phyloP scores from a whole-genome alignment of 2,888 invertebrate species.

The Acronicta alni region DNA sequence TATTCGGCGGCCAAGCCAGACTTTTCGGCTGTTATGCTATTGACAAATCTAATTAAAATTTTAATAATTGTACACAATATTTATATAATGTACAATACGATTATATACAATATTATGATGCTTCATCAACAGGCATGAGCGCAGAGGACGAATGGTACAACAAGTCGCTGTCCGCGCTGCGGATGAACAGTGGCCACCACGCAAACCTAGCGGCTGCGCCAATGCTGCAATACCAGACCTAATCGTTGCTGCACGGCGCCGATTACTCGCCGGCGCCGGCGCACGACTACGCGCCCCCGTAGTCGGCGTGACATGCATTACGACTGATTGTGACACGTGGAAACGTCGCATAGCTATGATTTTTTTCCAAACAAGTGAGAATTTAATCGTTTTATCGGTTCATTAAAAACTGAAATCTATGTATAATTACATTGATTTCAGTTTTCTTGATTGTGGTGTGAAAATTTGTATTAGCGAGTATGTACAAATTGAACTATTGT shows the following conservation, averaged over 20 bases:
- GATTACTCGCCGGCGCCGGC: constrained; percentile 86
- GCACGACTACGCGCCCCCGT: constrained; percentile 85
- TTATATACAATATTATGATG: no score
- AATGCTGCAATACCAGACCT: constrained; percentile 99
- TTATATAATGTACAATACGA: no score
- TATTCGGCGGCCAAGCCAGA: no score
- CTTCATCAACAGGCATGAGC: constrained; percentile 93
- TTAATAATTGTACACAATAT: no score
- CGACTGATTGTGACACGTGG: constrained; percentile 44
- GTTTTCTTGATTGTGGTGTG: constrained; percentile 7
- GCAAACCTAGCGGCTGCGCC: constrained; percentile 98
- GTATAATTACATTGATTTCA: no score
- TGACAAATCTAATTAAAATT: no score
- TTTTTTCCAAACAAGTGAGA: constrained; percentile 25
- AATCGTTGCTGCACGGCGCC: constrained; percentile 91
- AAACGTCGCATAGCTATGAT: constrained; percentile 42
- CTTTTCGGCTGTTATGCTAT: no score
- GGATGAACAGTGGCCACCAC: constrained; percentile 99
- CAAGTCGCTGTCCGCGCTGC: constrained; percentile 98
- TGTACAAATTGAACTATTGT: constrained; percentile 35
- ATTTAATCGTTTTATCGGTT: no score
- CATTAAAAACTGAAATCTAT: no score
- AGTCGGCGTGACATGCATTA: constrained; percentile 58
- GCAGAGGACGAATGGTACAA: constrained; percentile 99
- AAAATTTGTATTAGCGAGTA: constrained; percentile 46